Percentiles rank a stretch among this genome's conserved stretches.
phyloP scores from a whole-genome alignment of 2,888 invertebrate species.

The Zaprionus bogoriensis region DNA sequence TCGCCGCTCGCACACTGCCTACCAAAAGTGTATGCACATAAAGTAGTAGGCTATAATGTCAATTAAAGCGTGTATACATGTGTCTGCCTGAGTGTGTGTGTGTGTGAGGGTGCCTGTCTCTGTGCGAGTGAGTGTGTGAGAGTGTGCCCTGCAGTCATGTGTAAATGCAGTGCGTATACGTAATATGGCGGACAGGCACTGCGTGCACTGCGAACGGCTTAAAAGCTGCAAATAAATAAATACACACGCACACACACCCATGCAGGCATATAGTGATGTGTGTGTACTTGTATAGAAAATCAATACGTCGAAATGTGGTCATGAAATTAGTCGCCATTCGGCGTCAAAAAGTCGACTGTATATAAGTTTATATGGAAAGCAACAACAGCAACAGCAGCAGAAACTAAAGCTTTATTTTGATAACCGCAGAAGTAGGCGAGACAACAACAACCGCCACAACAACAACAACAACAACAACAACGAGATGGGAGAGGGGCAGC shows the following conservation, averaged over 20 bases:
- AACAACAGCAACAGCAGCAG: conserved; percentile 34
- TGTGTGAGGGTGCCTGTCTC: conserved; percentile 33
- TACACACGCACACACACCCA: conserved; percentile 6
- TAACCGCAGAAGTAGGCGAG: conserved; percentile 17
- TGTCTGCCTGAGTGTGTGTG: conserved; percentile 1
- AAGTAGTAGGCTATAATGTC: conserved; percentile 80
- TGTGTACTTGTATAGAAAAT: conserved; percentile 56
- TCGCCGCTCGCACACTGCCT: conserved; percentile 48
- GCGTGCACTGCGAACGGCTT: conserved; percentile 73
- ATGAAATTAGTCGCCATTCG: conserved; percentile 67
- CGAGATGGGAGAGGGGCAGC: neutral
- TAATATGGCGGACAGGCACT: conserved; percentile 44
- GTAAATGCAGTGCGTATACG: conserved; percentile 73
- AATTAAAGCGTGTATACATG: conserved; percentile 56
- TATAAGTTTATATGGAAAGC: conserved; percentile 16
- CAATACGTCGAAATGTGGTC: conserved; percentile 79
- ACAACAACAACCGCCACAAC: conserved; percentile 4
- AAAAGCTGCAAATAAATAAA: conserved; percentile 62
- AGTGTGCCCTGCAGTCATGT: conserved; percentile 68
- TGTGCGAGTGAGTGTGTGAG: conserved; percentile 2
- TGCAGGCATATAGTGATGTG: neutral
- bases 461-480: conserved; percentile 28
- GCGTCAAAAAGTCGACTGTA: conserved; percentile 67
- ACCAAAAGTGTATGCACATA: conserved; percentile 69
- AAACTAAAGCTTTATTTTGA: conserved; percentile 24